These are phyloP conservation scores for Cervus canadensis DNA, from an alignment of 2,113 vertebrate genomes.

Conservation along the genomic window DNA sequence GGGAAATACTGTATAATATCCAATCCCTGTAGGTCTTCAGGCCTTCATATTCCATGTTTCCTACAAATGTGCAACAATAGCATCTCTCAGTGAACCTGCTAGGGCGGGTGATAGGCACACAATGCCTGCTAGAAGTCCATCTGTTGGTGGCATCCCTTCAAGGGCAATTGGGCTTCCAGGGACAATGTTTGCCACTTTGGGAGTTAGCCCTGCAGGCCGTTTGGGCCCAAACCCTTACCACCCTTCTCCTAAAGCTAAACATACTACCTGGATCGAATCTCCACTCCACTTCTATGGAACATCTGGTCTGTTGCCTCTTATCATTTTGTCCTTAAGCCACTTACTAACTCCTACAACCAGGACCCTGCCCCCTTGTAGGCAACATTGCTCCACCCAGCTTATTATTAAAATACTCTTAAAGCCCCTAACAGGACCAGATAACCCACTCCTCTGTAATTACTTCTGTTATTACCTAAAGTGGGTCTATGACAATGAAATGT, in stretches of 20 bases:
- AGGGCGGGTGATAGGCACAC: fast-evolving
- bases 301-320: background rate
- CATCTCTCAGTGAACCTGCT: background rate
- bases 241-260: background rate
- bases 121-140: background rate
- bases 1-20: background rate
- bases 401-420: background rate
- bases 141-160: background rate
- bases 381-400: background rate
- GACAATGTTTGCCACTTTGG: background rate
- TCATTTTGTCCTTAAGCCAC: background rate
- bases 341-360: background rate
- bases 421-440: background rate
- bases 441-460: background rate
- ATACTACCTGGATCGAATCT: background rate
- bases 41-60: background rate
- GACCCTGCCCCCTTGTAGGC: background rate
- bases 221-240: background rate
- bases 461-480: background rate
- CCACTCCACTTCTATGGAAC: background rate
- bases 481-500: background rate
- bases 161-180: background rate
- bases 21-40: background rate
- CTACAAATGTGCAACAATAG: background rate
- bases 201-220: background rate